Evolutionary conservation across 1,140 invertebrate genomes (phyloP).

Genomic region (Apocrypta bakeri): DNA sequence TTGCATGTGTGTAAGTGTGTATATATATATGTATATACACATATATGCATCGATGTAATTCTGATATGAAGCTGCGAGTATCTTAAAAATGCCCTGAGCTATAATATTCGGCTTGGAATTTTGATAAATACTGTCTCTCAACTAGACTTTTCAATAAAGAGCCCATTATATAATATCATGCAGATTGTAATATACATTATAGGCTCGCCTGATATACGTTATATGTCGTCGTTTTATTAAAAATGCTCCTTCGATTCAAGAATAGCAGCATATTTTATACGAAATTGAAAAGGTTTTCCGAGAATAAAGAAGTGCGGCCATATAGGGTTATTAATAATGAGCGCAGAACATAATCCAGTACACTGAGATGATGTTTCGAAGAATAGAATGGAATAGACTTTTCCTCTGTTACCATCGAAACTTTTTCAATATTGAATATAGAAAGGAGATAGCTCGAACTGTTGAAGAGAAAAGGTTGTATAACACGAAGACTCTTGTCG

Average conservation of each 20-base stretch:
- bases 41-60: neutral
- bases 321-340: neutral
- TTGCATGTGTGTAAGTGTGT: neutral
- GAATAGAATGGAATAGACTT: no score
- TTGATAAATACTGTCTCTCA: neutral
- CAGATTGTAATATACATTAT: no score
- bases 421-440: neutral
- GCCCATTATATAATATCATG: no score
- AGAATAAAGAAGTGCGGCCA: neutral
- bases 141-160: neutral
- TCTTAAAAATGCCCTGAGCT: constrained; percentile 2
- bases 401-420: neutral
- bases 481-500: no score
- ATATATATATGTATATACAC: no score
- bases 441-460: neutral
- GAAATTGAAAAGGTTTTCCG: neutral
- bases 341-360: neutral
- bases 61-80: neutral
- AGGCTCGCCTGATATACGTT: no score
- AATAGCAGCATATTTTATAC: neutral
- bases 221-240: neutral
- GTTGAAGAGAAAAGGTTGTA: neutral
- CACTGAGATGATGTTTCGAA: neutral
- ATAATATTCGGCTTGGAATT: neutral
- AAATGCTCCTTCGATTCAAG: neutral